These are phyloP conservation scores for Eublepharis macularius DNA, from an alignment of 2,113 vertebrate genomes.

Conservation along the genomic window DNA sequence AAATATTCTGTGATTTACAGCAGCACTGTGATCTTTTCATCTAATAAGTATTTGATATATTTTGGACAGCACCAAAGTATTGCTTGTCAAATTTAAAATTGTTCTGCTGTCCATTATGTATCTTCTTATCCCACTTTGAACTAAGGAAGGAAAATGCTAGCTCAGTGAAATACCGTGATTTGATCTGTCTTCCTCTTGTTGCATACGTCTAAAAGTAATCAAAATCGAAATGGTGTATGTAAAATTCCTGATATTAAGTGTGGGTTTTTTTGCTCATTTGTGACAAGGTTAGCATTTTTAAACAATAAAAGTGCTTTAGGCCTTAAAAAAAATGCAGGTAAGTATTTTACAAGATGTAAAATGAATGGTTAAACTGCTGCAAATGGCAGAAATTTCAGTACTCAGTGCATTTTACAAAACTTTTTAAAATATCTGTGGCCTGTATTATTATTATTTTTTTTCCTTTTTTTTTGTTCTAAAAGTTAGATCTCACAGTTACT, in stretches of 20 bases:
- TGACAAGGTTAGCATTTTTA: slow-evolving; percentile 89
- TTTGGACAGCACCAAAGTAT: neutral
- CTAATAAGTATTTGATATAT: neutral
- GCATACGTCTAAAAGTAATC: slow-evolving; percentile 17
- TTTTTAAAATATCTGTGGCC: slow-evolving; percentile 67
- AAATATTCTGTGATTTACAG: neutral
- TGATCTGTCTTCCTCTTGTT: slow-evolving; percentile 31
- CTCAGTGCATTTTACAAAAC: slow-evolving; percentile 71
- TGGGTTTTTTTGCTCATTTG: slow-evolving; percentile 49
- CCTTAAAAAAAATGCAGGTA: slow-evolving; percentile 66
- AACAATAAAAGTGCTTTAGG: slow-evolving; percentile 41
- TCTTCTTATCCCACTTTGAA: neutral
- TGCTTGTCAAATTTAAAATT: neutral
- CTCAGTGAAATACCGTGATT: slow-evolving; percentile 22
- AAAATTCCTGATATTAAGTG: slow-evolving; percentile 11
- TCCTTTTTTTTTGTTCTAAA: slow-evolving; percentile 66
- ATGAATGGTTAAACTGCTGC: slow-evolving; percentile 68
- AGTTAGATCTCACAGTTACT: slow-evolving; percentile 79
- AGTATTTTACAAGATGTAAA: slow-evolving; percentile 71
- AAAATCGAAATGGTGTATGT: slow-evolving; percentile 23
- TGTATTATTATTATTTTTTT: slow-evolving; percentile 67
- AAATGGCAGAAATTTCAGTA: slow-evolving; percentile 81
- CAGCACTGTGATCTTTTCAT: neutral
- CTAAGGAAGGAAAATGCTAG: neutral
- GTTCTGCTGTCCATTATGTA: neutral